Percentiles rank a stretch among this genome's conserved stretches.
phyloP scores from a whole-genome alignment of 2,797 vertebrate genomes.

The Pseudochromis fuscus region DNA sequence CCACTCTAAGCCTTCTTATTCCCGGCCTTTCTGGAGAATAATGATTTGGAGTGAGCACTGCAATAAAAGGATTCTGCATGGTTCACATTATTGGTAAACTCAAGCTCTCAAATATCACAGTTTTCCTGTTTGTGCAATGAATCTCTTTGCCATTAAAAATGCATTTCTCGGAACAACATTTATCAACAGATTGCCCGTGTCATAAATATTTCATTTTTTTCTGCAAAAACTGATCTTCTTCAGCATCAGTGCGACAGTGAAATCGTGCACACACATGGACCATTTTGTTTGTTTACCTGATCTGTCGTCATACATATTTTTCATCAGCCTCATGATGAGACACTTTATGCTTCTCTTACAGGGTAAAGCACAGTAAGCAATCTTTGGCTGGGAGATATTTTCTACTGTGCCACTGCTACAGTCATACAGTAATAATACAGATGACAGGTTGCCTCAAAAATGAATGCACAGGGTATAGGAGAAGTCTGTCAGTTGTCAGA shows the following conservation, averaged over 20 bases:
- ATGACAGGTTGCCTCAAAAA: neutral
- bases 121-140: slow-evolving; percentile 37
- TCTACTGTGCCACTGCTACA: slow-evolving; percentile 15
- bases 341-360: slow-evolving; percentile 46
- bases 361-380: slow-evolving; percentile 56
- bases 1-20: neutral
- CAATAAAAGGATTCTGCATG: slow-evolving; percentile 29
- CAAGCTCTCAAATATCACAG: slow-evolving; percentile 4
- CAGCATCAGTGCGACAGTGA: slow-evolving; percentile 44
- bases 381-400: slow-evolving; percentile 29
- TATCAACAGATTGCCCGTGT: slow-evolving; percentile 43
- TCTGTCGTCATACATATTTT: slow-evolving; percentile 74
- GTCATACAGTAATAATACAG: slow-evolving; percentile 14
- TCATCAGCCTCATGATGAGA: slow-evolving; percentile 70
- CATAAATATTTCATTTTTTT: slow-evolving; percentile 28
- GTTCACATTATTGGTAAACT: neutral
- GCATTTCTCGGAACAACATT: slow-evolving; percentile 39
- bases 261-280: slow-evolving; percentile 52
- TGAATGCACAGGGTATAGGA: no score
- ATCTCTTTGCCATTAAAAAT: slow-evolving; percentile 48
- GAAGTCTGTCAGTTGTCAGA: no score
- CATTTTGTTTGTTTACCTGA: slow-evolving; percentile 68
- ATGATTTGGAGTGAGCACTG: slow-evolving; percentile 20
- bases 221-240: slow-evolving; percentile 21
- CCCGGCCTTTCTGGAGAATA: neutral